A percentile compares a stretch with the other conserved stretches of the same genome.
Conservation (phyloP, 2,797 vertebrate species). For the Lacerta viridis region DNA sequence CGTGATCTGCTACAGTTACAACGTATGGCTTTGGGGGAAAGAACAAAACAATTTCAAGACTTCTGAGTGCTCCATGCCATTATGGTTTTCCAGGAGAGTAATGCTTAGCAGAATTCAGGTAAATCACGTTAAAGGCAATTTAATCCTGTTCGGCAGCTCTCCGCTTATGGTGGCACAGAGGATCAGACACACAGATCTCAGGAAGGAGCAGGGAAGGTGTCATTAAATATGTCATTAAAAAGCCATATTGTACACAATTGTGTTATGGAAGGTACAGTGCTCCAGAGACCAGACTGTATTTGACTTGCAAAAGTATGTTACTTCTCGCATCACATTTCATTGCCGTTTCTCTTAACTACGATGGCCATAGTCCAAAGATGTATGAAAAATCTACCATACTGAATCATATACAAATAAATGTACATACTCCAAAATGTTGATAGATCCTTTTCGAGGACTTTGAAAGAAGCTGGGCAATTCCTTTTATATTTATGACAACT, state of each 20-base stretch:
- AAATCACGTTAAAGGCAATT: not conserved
- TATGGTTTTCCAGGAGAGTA: not conserved
- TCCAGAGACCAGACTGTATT: not conserved
- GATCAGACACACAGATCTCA: not conserved
- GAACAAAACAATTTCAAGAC: not conserved
- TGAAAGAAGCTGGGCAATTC: not conserved
- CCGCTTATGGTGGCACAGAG: not conserved
- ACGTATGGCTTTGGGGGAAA: not conserved
- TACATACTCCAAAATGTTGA: not conserved
- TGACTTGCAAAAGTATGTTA: not conserved
- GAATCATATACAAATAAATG: not conserved
- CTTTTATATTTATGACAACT: not conserved
- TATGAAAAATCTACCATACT: not conserved
- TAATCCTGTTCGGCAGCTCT: not conserved
- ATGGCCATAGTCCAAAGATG: not conserved
- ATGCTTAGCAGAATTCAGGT: not conserved
- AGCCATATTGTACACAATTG: too few species aligned
- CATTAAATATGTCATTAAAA: too few species aligned
- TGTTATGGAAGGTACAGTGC: not conserved
- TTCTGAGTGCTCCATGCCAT: not conserved
- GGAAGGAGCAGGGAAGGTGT: not conserved
- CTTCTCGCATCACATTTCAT: not conserved
- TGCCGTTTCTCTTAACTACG: not conserved
- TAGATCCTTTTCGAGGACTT: not conserved
- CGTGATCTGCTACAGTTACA: not conserved